phyloP scores from a whole-genome alignment of 2,797 vertebrate genomes.

The Thamnophis elegans region DNA sequence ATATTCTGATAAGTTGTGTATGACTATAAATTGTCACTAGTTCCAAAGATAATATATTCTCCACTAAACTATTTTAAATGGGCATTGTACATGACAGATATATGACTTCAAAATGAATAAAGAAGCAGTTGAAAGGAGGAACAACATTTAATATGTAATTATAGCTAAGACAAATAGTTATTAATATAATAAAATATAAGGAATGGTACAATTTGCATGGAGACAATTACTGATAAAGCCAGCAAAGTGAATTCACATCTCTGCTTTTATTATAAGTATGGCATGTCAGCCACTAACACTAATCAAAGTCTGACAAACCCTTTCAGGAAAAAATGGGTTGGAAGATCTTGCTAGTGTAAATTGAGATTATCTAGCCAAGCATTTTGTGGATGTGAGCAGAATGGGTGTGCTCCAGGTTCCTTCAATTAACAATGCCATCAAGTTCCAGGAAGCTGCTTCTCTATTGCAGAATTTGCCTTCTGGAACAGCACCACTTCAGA shows the following conservation, averaged over 20 bases:
- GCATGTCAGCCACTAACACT: neutral
- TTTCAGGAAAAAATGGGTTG: neutral
- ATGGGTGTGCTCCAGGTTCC: neutral
- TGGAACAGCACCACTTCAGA: neutral
- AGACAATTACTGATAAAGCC: neutral
- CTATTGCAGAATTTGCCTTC: neutral
- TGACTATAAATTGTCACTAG: conserved; percentile 58
- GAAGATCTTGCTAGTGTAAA: neutral
- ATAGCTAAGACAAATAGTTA: neutral
- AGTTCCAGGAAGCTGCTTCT: neutral
- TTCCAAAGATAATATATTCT: conserved; percentile 43
- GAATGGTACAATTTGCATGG: neutral
- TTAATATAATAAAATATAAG: neutral
- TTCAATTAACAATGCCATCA: neutral
- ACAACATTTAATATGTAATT: neutral
- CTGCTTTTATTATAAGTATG: neutral
- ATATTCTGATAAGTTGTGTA: conserved; percentile 33
- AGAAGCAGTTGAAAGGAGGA: neutral
- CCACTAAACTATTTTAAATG: conserved; percentile 51
- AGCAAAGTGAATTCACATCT: neutral
- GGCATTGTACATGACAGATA: conserved; percentile 35
- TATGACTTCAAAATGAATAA: conserved; percentile 8
- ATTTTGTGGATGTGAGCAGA: neutral
- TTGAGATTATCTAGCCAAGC: neutral
- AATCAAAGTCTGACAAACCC: neutral